Percentiles rank a stretch among this genome's conserved stretches.
Evolutionary conservation across 2,888 invertebrate species (phyloP).

Genomic region (Notodonta dromedarius): DNA sequence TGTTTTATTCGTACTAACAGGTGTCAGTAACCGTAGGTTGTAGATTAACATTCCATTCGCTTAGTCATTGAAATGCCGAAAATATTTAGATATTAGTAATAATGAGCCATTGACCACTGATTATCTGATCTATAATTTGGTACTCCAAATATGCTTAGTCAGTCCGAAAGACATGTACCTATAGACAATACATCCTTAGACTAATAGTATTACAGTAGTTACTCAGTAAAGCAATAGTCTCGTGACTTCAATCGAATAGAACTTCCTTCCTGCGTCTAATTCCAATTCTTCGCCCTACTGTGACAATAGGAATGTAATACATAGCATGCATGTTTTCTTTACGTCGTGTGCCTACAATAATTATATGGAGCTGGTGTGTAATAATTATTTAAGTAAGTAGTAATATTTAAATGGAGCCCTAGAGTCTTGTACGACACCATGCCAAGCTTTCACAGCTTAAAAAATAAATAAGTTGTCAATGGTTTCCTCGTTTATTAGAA

Average conservation of each 20-base stretch:
- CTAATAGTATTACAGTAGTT: conserved; percentile 1
- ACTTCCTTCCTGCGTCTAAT: neutral
- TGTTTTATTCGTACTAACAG: conserved; percentile 52
- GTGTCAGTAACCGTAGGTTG: conserved; percentile 62
- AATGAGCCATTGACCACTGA: conserved; percentile 34
- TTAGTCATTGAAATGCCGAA: conserved; percentile 38
- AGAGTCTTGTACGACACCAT: neutral
- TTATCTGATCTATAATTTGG: conserved; percentile 25
- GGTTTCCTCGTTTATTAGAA: too few relatives aligned
- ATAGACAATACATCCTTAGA: conserved; percentile 4
- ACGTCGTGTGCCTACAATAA: neutral
- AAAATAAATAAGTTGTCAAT: too few relatives aligned
- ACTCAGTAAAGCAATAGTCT: neutral
- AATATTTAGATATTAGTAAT: conserved; percentile 34
- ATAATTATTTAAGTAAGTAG: too few relatives aligned
- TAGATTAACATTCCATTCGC: conserved; percentile 73
- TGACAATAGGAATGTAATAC: neutral
- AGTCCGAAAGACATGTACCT: conserved; percentile 24
- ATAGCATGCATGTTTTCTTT: neutral
- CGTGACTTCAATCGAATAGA: neutral
- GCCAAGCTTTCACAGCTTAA: neutral
- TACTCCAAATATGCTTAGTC: conserved; percentile 33
- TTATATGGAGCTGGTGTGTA: too few relatives aligned
- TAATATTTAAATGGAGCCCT: neutral
- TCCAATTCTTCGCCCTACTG: neutral